phyloP scores from a whole-genome alignment of 2,113 vertebrate species.

The Eubucco bourcierii region DNA sequence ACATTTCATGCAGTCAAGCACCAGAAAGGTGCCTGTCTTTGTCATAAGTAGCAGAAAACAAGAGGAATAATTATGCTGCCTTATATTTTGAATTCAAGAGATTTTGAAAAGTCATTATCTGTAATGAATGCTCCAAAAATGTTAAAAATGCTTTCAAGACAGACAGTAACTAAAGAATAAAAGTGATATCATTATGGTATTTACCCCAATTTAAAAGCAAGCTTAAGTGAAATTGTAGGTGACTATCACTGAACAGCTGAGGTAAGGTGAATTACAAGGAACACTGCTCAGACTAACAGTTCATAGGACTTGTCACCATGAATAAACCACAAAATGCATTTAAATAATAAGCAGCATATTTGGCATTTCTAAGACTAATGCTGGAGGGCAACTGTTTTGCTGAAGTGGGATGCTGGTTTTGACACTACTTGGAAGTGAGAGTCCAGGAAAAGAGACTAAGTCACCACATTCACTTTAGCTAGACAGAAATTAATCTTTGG shows the following conservation, averaged over 20 bases:
- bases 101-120: background rate
- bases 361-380: slow-evolving; percentile 32
- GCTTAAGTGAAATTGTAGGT: background rate
- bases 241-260: background rate
- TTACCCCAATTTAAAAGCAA: background rate
- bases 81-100: background rate
- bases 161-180: background rate
- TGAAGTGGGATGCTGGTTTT: slow-evolving; percentile 13
- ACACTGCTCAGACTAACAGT: slow-evolving; percentile 17
- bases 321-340: slow-evolving; percentile 9
- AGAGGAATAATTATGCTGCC: background rate
- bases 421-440: background rate
- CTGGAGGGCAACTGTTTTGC: background rate
- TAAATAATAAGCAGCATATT: slow-evolving; percentile 1
- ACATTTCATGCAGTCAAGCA: background rate
- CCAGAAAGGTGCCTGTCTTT: background rate
- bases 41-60: background rate
- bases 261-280: slow-evolving; percentile 22
- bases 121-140: background rate
- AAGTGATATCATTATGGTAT: background rate
- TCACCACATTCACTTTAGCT: background rate
- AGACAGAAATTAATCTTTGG: background rate
- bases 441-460: background rate
- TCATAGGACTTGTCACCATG: slow-evolving; percentile 8
- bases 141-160: background rate